A percentile compares a stretch with the other conserved stretches of the same genome.
Evolutionary conservation across 2,888 invertebrate genomes (phyloP).

Genomic region (Trichopria drosophilae): DNA sequence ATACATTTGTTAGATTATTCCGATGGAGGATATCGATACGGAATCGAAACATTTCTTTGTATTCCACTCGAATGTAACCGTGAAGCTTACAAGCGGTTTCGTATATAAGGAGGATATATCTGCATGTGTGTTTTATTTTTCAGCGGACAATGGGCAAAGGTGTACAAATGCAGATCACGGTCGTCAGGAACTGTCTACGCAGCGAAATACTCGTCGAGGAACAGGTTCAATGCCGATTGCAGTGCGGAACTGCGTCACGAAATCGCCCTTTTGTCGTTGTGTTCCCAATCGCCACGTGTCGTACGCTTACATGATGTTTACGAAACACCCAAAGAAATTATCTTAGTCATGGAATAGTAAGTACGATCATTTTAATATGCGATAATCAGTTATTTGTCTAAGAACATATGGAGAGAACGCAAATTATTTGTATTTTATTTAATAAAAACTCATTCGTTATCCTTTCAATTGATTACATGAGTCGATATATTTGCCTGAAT

Average conservation of each 20-base stretch:
- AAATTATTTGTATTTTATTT: conserved; percentile 16
- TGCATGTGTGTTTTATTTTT: no score
- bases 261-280: conserved; percentile 87
- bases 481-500: no score
- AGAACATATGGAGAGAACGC: conserved; percentile 10
- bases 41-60: no score
- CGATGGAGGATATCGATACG: no score
- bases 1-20: no score
- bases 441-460: no score
- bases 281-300: conserved; percentile 80
- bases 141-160: conserved; percentile 97
- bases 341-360: conserved; percentile 89
- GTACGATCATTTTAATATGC: conserved; percentile 46
- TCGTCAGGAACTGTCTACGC: conserved; percentile 86
- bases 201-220: conserved; percentile 92
- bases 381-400: no score
- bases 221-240: conserved; percentile 83
- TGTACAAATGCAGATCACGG: conserved; percentile 86
- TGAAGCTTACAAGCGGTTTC: no score
- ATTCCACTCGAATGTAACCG: no score
- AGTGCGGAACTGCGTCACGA: conserved; percentile 91
- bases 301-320: conserved; percentile 85
- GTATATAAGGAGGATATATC: no score
- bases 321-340: conserved; percentile 68
- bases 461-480: no score